Evolutionary conservation across 2,797 vertebrate genomes (phyloP), one percentile per base, ranked within the genome.

Genomic region (Sitta carolinensis): DNA sequence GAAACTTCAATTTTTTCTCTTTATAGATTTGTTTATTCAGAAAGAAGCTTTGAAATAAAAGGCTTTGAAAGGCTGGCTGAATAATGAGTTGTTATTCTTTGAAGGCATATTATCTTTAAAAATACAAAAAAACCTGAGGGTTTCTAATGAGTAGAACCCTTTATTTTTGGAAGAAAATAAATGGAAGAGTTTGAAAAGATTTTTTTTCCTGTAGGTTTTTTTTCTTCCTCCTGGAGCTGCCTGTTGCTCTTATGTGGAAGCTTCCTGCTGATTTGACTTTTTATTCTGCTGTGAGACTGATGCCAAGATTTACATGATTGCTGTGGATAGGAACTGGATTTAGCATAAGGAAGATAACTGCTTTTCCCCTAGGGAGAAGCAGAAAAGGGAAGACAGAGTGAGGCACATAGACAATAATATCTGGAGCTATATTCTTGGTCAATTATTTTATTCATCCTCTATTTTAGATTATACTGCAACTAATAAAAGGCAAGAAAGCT

Each of bases 241-340:
- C 97, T 97, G 96, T 97, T 97, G 97, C 97, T 97, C 76, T 95
- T 43, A 17, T 11, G 73, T 89, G 91, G 93, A 96, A 94, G 69
- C 80, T 94, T 96, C 97, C 97, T 90, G 95, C 96, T 91, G 97
- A 87, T 96, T 88, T 67, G 79, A 95, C 91, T 96, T 97, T 96
- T 94, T 92, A 93, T 97, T 97, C 95, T 62, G 51, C 89, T 43
- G 34, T 32, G 30, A 88, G 69, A 77, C 89, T 48, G 66, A 97
- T 80, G 94, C 97, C 94, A 96, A 96, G 96, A 97, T 97, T 98
- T 97, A 96, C 93, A 94, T 93, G 86, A 91, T 94, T 95, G n/a
- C 95, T 15, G 38, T 87, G 87, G 96, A 95, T 67, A 95, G 84
- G 90, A 94, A 95, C 95, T 94, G 91, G 93, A 95, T 96, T 98